phyloP scores from a whole-genome alignment of 2,888 invertebrate species.

The Latrodectus elegans region DNA sequence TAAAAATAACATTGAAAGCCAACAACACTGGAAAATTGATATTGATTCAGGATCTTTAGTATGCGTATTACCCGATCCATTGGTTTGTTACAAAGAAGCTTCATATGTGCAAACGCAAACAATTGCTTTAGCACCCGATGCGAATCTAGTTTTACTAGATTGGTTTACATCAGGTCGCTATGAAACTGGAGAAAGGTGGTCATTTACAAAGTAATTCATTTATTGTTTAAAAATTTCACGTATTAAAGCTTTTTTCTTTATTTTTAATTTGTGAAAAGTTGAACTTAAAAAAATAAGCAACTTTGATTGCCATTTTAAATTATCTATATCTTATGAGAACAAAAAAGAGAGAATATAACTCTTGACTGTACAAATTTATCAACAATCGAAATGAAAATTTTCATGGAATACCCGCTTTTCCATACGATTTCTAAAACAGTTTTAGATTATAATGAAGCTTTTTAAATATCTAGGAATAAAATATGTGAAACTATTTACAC shows the following conservation, averaged over 20 bases:
- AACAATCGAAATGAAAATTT: no score
- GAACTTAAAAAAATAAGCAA: no score
- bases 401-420: no score
- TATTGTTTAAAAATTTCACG: neutral
- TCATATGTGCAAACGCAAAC: slow-evolving; percentile 57
- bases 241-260: neutral
- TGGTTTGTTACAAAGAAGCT: slow-evolving; percentile 59
- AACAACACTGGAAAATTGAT: slow-evolving; percentile 31
- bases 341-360: no score
- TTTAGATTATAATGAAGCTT: no score
- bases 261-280: neutral
- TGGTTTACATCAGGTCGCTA: slow-evolving; percentile 65
- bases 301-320: no score
- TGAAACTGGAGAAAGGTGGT: slow-evolving; percentile 63
- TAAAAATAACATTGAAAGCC: slow-evolving; percentile 36
- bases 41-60: slow-evolving; percentile 39
- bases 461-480: no score
- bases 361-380: no score
- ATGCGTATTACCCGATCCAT: slow-evolving; percentile 63
- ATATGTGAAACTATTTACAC: no score
- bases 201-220: slow-evolving; percentile 48
- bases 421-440: no score
- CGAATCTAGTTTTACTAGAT: slow-evolving; percentile 60
- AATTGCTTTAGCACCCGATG: slow-evolving; percentile 27
- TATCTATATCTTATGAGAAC: no score